Base-by-base conservation (phyloP, 2,888 invertebrate genomes). In the Epistrophe grossulariae region DNA sequence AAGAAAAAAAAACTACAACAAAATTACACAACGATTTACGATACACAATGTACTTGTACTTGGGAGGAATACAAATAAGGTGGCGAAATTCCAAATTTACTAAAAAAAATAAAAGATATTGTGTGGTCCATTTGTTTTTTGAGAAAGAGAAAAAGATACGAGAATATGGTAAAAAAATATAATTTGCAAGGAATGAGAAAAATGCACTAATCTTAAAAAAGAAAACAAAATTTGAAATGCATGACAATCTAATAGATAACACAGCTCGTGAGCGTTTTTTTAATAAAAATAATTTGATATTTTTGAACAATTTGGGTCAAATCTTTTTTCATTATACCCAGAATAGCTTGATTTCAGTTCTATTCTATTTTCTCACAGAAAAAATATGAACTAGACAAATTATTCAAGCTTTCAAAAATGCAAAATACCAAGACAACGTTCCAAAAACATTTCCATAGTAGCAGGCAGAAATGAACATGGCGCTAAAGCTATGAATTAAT, bases 91-190 rank as follows among this genome's bases (percentile, higher is more conserved):
- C 50, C n/a, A n/a, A n/a, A n/a, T 48, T 64, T 50, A 31, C 8
- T 52, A 71, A 70, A 40, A 35, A 13, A 31, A 57, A 57, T n/a
- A n/a, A n/a, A n/a, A 31, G 38, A 43, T 11, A 59, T 77, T 72
- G 11, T 78, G 79, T 83, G 82, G 72, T 79, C 79, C 82, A 66
- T 73, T 73, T 68, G 17, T 52, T 66, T 28, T 31, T 38, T 68
- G 62, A 48, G 11, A 48, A 4, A 43, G 17, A 45, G 10, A 38
- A 19, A 38, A 43, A 24, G n/a, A 64, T n/a, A n/a, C n/a, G 28
- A 70, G 52, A 59, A 70, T 60, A 52, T 66, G 72, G 28, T 19
- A 62, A 74, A 48, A 74, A 48, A 19, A 17, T 17, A 60, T 50
- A 50, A 38, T 43, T 24, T n/a, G n/a, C 43, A 60, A 78, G 73